Conservation (phyloP, 2,888 invertebrate species). For the Leuctra nigra region DNA sequence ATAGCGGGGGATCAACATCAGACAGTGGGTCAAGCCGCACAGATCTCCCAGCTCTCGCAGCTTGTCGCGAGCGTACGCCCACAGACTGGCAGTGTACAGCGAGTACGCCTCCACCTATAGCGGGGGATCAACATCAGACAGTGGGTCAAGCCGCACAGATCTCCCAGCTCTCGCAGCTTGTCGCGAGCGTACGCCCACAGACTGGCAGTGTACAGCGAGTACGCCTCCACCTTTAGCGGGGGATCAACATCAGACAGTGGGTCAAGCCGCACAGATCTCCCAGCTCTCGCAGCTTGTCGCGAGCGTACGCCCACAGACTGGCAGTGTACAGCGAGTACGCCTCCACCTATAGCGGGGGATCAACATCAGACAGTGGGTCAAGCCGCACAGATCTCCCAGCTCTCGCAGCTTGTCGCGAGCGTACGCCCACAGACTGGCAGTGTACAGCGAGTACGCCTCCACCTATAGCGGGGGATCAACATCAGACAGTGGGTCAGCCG, state of each 20-base stretch:
- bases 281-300: constrained; percentile 78
- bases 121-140: no score
- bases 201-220: constrained; percentile 77
- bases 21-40: constrained; percentile 85
- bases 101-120: constrained; percentile 61
- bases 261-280: constrained; percentile 85
- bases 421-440: constrained; percentile 80
- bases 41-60: constrained; percentile 77
- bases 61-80: constrained; percentile 87
- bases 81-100: constrained; percentile 74
- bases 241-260: no score
- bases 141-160: constrained; percentile 82
- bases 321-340: constrained; percentile 80
- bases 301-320: constrained; percentile 78
- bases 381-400: constrained; percentile 82
- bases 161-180: constrained; percentile 80
- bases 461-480: no score
- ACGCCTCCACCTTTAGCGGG: constrained; percentile 58
- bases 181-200: constrained; percentile 84
- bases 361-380: no score
- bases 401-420: constrained; percentile 82
- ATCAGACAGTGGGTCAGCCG: no score
- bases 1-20: no score
- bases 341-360: no score
- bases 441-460: constrained; percentile 74